Evolutionary conservation across 2,797 vertebrate species (phyloP), one percentile per base, ranked within the genome.

Genomic region (Gouania willdenowi): DNA sequence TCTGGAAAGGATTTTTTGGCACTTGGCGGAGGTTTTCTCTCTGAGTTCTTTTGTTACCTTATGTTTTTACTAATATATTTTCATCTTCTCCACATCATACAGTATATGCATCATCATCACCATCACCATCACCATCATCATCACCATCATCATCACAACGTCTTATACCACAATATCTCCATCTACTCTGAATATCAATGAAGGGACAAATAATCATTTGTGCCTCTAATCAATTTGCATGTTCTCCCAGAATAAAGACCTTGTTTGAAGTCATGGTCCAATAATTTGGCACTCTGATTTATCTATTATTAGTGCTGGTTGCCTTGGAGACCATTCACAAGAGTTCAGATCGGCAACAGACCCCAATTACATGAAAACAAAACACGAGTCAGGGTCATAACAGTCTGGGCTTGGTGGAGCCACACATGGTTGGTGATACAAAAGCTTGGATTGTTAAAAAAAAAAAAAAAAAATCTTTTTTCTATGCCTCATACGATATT

Each of bases 201-300:
- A 16, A 55, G 14, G n/a, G 42, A 46, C 6, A 17, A n/a, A 27
- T 41, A 8, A 20, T 12, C 31, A 28, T 42, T 31, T 37, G 46
- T 35, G 13, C 23, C 11, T 37, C 7, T 34, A 42, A 58, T 64
- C 48, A 45, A 44, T 53, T 36, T 35, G 53, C 49, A 20, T 66
- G 43, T 57, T 60, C 54, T 57, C 24, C 39, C 20, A 55, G 59
- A 27, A 39, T 28, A 10, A 11, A 1, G 8, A 8, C 13, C 15
- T 9, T 1, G 3, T 38, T 40, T 44, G 26, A 45, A 47, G 22
- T 20, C 30, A 24, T 37, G 52, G 15, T 6, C 43, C 13, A 27
- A 15, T 44, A 45, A 59, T 62, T 54, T 46, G 5, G 11, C 26
- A 22, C 20, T 41, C n/a, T 42, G 9, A 21, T 40, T 45, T 8